Evolutionary conservation across 2,113 vertebrate species (phyloP).

Genomic region (Dromaius novaehollandiae): DNA sequence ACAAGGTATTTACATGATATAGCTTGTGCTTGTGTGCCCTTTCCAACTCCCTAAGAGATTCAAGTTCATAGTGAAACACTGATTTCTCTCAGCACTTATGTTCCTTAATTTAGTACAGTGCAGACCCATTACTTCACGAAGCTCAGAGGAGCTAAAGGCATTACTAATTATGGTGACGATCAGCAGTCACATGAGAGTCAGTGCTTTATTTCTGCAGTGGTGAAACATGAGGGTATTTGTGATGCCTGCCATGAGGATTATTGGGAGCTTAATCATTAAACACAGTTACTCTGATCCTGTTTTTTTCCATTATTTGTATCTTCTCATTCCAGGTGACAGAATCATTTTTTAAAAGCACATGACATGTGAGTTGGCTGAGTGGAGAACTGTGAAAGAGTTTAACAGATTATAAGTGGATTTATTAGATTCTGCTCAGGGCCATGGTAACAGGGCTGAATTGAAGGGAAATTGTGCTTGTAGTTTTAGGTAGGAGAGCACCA

Average conservation of each 20-base stretch:
- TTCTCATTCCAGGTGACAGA: conserved; percentile 43
- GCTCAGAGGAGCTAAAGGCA: neutral
- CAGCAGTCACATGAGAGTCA: neutral
- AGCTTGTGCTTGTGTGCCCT: fast-evolving
- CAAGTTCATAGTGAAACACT: neutral
- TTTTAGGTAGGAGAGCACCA: neutral
- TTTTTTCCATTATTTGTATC: conserved; percentile 37
- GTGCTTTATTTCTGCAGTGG: neutral
- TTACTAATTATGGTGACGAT: neutral
- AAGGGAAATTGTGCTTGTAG: conserved; percentile 23
- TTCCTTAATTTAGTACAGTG: neutral
- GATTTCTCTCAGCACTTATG: neutral
- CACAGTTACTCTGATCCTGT: neutral
- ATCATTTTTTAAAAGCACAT: conserved; percentile 20
- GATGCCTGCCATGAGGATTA: neutral
- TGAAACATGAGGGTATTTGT: neutral
- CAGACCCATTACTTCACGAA: neutral
- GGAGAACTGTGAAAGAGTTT: neutral
- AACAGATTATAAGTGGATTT: conserved; percentile 64
- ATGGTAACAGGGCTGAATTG: neutral
- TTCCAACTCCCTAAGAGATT: neutral
- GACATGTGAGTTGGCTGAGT: neutral
- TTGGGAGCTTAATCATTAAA: conserved; percentile 16
- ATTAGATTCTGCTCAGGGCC: conserved; percentile 36
- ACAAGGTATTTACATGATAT: neutral